A percentile compares a stretch with the other conserved stretches of the same genome.
phyloP scores from a whole-genome alignment of 2,888 invertebrate species.

The Sphaeridia pumilis region DNA sequence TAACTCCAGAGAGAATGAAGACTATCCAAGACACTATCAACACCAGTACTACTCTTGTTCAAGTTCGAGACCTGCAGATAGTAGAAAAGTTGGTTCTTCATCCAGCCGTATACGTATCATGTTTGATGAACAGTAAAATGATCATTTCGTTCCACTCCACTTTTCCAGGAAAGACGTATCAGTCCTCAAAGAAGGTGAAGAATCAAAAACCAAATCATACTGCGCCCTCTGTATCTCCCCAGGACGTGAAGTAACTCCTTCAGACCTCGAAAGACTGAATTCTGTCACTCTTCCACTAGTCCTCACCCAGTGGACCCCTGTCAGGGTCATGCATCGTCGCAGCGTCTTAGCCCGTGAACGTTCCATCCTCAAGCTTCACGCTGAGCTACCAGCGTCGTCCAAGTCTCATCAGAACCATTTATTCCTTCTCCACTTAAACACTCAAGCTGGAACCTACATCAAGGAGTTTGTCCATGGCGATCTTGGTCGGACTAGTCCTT shows the following conservation, averaged over 20 bases:
- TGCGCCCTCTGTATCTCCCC: slow-evolving; percentile 57
- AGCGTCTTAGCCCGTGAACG: slow-evolving; percentile 56
- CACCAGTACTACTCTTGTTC: slow-evolving; percentile 44
- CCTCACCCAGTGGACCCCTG: slow-evolving; percentile 72
- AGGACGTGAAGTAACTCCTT: slow-evolving; percentile 41
- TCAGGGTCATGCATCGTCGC: slow-evolving; percentile 68
- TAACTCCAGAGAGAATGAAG: slow-evolving; percentile 45
- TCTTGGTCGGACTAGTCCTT: slow-evolving; percentile 75
- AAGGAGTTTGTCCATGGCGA: slow-evolving; percentile 98
- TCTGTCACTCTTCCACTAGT: slow-evolving; percentile 48
- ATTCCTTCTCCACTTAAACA: slow-evolving; percentile 56
- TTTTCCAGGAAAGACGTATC: slow-evolving; percentile 51
- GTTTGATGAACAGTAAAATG: background rate
- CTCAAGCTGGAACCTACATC: slow-evolving; percentile 89
- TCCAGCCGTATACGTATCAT: no score
- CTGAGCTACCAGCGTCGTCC: slow-evolving; percentile 42
- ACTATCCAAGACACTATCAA: slow-evolving; percentile 52
- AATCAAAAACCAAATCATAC: slow-evolving; percentile 76
- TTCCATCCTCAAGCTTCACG: slow-evolving; percentile 54
- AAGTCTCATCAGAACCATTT: slow-evolving; percentile 31
- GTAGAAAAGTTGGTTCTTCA: slow-evolving; percentile 47
- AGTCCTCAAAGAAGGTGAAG: slow-evolving; percentile 72
- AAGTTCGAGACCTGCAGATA: slow-evolving; percentile 53
- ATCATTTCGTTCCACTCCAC: background rate
- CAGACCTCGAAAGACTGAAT: slow-evolving; percentile 39